Conservation (phyloP, 2,888 invertebrate species). For the Tachina fera region DNA sequence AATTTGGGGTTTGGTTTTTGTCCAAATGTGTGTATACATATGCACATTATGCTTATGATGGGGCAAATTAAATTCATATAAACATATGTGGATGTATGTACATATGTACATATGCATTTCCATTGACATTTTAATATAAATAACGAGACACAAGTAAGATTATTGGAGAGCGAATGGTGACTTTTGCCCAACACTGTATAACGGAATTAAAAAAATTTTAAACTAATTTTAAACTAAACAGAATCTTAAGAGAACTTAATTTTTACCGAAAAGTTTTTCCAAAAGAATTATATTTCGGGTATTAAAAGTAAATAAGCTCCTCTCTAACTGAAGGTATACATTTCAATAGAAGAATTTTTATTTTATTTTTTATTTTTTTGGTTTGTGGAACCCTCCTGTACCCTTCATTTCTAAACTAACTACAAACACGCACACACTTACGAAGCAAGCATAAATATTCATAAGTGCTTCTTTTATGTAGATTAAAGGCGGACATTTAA, state of each 20-base stretch:
- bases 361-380: neutral
- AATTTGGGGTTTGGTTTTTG: neutral
- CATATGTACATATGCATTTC: neutral
- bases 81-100: neutral
- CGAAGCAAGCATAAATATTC: neutral
- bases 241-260: too few species aligned
- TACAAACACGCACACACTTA: neutral
- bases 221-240: too few species aligned
- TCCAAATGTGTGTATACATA: too few species aligned
- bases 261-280: too few species aligned
- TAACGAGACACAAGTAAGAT: neutral
- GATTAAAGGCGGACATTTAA: slow-evolving; percentile 37
- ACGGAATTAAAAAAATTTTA: too few species aligned
- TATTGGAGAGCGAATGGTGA: too few species aligned
- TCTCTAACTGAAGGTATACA: neutral
- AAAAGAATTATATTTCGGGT: neutral
- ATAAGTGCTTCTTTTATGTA: slow-evolving; percentile 6
- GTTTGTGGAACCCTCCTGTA: neutral
- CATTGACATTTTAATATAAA: neutral
- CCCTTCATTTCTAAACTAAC: neutral
- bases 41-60: too few species aligned
- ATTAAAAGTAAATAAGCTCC: too few species aligned
- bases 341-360: neutral
- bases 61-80: neutral
- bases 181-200: too few species aligned